Percentiles rank a stretch among this genome's conserved stretches.
phyloP scores from a whole-genome alignment of 2,113 vertebrate species.

The Mastomys natalensis region DNA sequence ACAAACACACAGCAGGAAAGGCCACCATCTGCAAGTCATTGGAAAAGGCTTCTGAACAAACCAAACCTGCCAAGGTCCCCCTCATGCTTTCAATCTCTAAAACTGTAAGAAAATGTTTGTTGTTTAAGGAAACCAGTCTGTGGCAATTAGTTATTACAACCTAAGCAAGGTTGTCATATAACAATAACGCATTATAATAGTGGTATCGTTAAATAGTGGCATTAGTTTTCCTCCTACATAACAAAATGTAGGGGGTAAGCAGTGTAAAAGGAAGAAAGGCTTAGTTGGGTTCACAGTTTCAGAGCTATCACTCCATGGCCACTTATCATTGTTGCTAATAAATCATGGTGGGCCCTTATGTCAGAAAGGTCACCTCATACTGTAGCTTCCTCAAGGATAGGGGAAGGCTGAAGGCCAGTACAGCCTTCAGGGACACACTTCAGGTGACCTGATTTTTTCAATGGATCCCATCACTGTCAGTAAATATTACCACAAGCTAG shows the following conservation, averaged over 20 bases:
- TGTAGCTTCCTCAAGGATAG: not conserved
- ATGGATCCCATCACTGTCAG: no score
- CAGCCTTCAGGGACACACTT: not conserved
- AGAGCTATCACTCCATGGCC: not conserved
- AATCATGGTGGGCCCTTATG: not conserved
- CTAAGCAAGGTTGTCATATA: not conserved
- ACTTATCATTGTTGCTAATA: not conserved
- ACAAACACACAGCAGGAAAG: not conserved
- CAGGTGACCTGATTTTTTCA: not conserved
- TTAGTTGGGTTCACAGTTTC: not conserved
- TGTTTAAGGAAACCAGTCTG: not conserved
- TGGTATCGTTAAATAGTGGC: not conserved
- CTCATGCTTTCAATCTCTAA: not conserved
- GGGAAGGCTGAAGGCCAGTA: accelerated
- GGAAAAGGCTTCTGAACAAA: not conserved
- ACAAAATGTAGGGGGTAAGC: not conserved
- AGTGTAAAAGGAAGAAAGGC: not conserved
- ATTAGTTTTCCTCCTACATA: not conserved
- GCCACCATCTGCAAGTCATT: not conserved
- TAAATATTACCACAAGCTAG: not conserved
- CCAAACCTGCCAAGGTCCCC: not conserved
- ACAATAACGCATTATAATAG: not conserved
- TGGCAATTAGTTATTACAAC: not conserved
- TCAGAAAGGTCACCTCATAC: not conserved
- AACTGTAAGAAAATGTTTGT: not conserved